Conservation (phyloP, 2,888 invertebrate species). For the Hirtodrosophila alboralis region DNA sequence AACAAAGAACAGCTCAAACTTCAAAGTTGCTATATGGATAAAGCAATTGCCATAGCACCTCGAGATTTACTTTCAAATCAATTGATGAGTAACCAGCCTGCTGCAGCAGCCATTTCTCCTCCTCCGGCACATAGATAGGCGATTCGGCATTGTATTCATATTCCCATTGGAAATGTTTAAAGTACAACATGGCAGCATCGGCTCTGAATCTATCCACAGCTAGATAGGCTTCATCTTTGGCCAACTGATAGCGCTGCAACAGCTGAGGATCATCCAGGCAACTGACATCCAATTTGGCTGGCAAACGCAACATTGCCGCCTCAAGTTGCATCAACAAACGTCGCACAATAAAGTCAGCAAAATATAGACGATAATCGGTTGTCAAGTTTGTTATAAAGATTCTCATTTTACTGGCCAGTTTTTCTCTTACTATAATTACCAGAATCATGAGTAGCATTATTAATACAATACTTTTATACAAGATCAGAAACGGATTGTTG, state of each 20-base stretch:
- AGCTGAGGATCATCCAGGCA: conserved; percentile 3
- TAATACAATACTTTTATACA: too few species aligned
- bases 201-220: conserved; percentile 49
- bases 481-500: background rate
- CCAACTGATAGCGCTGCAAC: conserved; percentile 6
- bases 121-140: conserved; percentile 18
- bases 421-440: too few species aligned
- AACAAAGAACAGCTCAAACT: conserved; percentile 5
- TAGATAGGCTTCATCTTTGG: conserved; percentile 15
- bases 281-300: background rate
- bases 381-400: too few species aligned
- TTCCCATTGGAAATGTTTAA: background rate
- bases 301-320: conserved; percentile 26
- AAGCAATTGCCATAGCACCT: conserved; percentile 31
- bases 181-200: conserved; percentile 38
- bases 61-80: background rate
- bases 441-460: too few species aligned
- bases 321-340: conserved; percentile 53
- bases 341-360: conserved; percentile 45
- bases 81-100: conserved; percentile 35
- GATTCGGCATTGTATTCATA: background rate
- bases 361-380: too few species aligned
- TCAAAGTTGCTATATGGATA: conserved; percentile 9
- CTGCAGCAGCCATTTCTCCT: conserved; percentile 36
- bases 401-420: too few species aligned